Evolutionary conservation across 1,140 invertebrate species (phyloP).

Genomic region (Brachionus manjavacas): DNA sequence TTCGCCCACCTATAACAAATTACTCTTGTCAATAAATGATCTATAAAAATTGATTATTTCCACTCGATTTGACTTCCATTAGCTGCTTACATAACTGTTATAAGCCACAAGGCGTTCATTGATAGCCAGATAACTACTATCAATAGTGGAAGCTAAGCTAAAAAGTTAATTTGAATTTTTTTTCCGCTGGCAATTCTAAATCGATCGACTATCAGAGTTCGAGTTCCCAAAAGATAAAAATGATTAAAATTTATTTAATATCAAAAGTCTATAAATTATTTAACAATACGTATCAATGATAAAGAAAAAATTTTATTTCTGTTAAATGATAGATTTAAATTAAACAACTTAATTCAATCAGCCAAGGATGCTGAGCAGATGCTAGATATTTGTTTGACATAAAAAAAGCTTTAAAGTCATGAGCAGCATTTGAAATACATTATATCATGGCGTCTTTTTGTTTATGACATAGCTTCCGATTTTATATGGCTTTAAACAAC

Average conservation of each 20-base stretch:
- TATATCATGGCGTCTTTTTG: not conserved
- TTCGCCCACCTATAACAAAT: not conserved
- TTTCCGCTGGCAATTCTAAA: not conserved
- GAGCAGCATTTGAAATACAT: not conserved
- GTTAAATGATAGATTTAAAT: not conserved
- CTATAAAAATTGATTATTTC: not conserved
- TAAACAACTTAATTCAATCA: not conserved
- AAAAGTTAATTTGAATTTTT: not conserved
- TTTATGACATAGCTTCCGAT: not conserved
- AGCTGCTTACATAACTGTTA: not conserved
- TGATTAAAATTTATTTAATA: not conserved
- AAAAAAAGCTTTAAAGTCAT: not conserved
- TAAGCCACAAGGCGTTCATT: not conserved
- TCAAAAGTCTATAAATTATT: not conserved
- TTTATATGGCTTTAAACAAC: not conserved
- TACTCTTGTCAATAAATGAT: slow-evolving; percentile 4
- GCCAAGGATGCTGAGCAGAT: not conserved
- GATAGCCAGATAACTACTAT: not conserved
- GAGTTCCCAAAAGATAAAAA: not conserved
- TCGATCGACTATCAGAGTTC: not conserved
- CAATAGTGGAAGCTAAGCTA: not conserved
- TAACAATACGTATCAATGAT: not conserved
- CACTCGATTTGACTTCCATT: not conserved
- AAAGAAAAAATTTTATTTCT: not conserved
- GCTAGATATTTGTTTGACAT: not conserved